Evolutionary conservation across 1,140 invertebrate genomes (phyloP).

Genomic region (Heliconius eleuchia): DNA sequence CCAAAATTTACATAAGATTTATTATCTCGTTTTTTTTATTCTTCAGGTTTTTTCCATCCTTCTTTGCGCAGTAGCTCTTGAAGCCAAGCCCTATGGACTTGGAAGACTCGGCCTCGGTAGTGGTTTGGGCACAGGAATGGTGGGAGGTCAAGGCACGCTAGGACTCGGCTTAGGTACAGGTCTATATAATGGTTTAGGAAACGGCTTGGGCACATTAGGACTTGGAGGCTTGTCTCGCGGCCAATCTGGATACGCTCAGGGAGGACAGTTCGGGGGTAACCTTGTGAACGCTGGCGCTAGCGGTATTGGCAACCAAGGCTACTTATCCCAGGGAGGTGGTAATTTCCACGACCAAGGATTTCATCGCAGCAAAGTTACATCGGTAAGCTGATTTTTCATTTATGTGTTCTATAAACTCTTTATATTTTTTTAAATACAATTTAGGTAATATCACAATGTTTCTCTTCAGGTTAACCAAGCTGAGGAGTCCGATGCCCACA

Average conservation of each 20-base stretch:
- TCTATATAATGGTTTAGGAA: neutral
- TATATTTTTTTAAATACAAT: no score
- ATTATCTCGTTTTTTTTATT: neutral
- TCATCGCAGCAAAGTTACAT: slow-evolving; percentile 19
- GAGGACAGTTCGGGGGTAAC: slow-evolving; percentile 7
- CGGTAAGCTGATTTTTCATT: slow-evolving; percentile 11
- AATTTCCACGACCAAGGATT: slow-evolving; percentile 28
- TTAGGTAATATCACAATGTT: neutral
- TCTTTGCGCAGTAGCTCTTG: slow-evolving; percentile 10
- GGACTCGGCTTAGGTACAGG: neutral
- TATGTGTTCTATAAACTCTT: neutral
- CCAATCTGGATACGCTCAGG: slow-evolving; percentile 9
- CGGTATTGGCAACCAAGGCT: neutral
- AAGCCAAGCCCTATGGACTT: slow-evolving; percentile 18
- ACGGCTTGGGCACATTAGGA: neutral
- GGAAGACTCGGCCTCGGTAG: no score
- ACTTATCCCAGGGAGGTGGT: slow-evolving; percentile 16
- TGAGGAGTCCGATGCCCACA: slow-evolving; percentile 10
- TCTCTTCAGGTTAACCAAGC: slow-evolving; percentile 7
- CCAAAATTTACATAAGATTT: neutral
- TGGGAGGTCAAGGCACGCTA: neutral
- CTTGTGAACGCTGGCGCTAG: slow-evolving; percentile 9
- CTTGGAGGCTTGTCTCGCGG: neutral
- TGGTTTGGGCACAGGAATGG: neutral
- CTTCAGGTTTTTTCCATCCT: slow-evolving; percentile 27